Conservation (phyloP, 1,140 invertebrate genomes). For the Drosophila tsacasi region DNA sequence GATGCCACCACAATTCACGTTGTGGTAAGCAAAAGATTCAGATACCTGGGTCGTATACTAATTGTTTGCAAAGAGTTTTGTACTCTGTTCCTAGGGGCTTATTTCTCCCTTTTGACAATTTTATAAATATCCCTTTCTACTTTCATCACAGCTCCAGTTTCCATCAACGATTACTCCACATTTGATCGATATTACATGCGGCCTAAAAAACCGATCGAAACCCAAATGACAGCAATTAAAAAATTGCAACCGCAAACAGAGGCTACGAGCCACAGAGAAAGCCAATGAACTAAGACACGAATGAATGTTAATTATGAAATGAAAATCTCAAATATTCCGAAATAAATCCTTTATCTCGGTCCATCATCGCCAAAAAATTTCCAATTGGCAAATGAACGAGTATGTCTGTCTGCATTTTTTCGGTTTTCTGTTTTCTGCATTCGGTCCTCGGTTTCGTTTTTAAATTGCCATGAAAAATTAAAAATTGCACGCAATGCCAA, state of each 20-base stretch:
- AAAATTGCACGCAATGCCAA: conserved; percentile 77
- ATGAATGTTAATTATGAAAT: conserved; percentile 64
- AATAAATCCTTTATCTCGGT: conserved; percentile 56
- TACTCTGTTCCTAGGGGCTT: not conserved
- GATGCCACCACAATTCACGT: not conserved
- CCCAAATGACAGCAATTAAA: conserved; percentile 59
- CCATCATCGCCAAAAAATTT: conserved; percentile 38
- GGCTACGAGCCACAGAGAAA: conserved; percentile 39
- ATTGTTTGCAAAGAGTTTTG: not conserved
- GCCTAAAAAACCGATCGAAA: conserved; percentile 19
- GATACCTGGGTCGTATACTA: too few relatives aligned
- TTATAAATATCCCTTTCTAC: not conserved
- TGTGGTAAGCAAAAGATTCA: too few relatives aligned
- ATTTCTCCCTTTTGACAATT: not conserved
- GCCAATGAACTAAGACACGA: conserved; percentile 11
- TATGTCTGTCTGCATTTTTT: conserved; percentile 27
- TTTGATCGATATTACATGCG: conserved; percentile 34
- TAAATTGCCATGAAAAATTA: conserved; percentile 72
- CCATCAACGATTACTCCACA: conserved; percentile 4
- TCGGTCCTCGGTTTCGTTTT: conserved; percentile 36
- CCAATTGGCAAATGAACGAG: conserved; percentile 50
- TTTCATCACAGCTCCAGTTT: not conserved
- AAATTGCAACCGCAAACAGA: conserved; percentile 23
- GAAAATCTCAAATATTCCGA: conserved; percentile 44
- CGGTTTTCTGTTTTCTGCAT: not conserved